Base-by-base conservation (phyloP, 1,140 invertebrate species). In the Maniola jurtina region DNA sequence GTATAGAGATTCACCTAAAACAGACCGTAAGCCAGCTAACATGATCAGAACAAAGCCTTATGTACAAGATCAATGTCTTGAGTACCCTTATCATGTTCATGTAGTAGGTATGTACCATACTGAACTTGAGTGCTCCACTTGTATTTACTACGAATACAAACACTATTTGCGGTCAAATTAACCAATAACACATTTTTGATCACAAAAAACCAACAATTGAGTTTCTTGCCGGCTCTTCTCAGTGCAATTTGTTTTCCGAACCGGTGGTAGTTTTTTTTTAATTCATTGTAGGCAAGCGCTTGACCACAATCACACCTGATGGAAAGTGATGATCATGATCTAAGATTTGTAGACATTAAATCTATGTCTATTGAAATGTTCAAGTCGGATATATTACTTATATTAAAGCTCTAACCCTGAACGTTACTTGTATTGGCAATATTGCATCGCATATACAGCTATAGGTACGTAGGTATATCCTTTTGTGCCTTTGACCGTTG, bases 11-110 rank as follows among this genome's bases (percentile, higher is more conserved):
- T 38, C 38, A 9, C 38, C 38, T 38, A 38, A 38, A 38, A 38
- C 25, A 25, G 25, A 25, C 6, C 14, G n/a, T 48, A 48, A 15
- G 6, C 14, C 45, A 15, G 6, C 45, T 48, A 15, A 48, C 14
- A 48, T 78, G 79, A 76, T 72, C 75, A 73, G 77, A 65, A 78
- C 79, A 80, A 81, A 78, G 81, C 76, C 79, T 81, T n/a, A 73
- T 81, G 73, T 70, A 64, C 68, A 78, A 82, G 76, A 81, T 82
- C 80, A 78, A 79, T 77, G 72, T 79, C 78, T 83, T 82, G 73
- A 77, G 76, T 10, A 14, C 50, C 50, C 50, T 54, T 16, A 33
- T 54, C 45, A 48, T 48, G 38, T 38, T 38, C 6, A 7, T 0
- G 7, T 11, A 9, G 10, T 11, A 38, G 7, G 38, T 48, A 48